Conservation (phyloP, 2,888 invertebrate genomes). For the Spatulosminthurus flaviceps region DNA sequence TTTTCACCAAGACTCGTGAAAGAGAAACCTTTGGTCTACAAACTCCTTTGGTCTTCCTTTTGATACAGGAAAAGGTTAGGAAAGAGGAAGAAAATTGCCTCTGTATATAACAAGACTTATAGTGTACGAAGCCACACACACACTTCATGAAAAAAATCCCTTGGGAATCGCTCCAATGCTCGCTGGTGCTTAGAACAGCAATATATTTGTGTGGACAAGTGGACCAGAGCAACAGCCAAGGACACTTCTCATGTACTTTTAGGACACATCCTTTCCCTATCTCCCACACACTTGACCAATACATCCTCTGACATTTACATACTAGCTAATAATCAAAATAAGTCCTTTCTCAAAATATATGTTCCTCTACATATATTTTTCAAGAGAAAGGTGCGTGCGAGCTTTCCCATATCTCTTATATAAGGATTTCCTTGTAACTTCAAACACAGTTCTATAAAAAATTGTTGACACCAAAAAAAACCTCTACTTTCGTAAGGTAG, state of each 20-base stretch:
- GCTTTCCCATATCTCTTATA: neutral
- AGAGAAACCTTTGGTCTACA: neutral
- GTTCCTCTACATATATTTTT: no score
- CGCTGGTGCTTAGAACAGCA: neutral
- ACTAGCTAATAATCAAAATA: neutral
- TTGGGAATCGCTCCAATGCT: neutral
- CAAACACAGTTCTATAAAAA: neutral
- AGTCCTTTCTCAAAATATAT: no score
- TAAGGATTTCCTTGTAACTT: neutral
- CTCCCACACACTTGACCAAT: neutral
- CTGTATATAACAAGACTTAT: no score
- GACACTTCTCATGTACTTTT: no score
- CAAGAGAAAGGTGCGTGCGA: neutral
- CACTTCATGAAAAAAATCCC: neutral
- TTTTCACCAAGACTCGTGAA: neutral
- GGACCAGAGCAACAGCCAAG: neutral
- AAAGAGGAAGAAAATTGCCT: neutral
- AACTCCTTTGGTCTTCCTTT: neutral
- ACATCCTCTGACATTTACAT: no score
- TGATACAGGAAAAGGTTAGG: neutral
- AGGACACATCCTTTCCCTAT: neutral
- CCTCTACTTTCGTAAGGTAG: no score
- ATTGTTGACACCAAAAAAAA: no score
- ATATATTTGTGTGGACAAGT: constrained; percentile 10
- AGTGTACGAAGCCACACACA: neutral